Conservation (phyloP, 1,140 invertebrate genomes). For the Procambarus virginalis region DNA sequence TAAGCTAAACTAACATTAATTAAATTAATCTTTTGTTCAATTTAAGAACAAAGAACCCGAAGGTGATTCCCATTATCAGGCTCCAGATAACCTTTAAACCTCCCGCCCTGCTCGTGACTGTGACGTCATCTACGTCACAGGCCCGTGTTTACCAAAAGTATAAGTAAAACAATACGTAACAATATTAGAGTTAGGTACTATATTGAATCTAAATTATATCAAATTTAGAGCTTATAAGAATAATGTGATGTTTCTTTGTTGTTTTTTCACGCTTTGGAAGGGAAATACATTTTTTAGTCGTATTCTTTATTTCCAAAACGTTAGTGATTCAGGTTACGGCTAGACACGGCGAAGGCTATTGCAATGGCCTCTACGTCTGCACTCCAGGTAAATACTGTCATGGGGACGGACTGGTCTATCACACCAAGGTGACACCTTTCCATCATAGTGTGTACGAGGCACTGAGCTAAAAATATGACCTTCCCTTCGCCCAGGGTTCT, state of each 20-base stretch:
- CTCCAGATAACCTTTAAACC: background rate
- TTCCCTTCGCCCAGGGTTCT: too few relatives aligned
- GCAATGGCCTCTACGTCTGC: slow-evolving; percentile 26
- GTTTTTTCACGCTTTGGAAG: too few relatives aligned
- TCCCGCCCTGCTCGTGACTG: slow-evolving; percentile 23
- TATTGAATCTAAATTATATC: background rate
- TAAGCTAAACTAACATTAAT: too few relatives aligned
- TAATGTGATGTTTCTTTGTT: slow-evolving; percentile 8
- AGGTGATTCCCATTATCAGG: too few relatives aligned
- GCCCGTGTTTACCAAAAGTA: slow-evolving; percentile 42
- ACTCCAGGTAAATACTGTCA: slow-evolving; percentile 23
- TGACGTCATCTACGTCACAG: slow-evolving; percentile 30
- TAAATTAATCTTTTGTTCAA: too few relatives aligned
- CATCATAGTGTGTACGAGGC: too few relatives aligned
- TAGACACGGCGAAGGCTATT: background rate
- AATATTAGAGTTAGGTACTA: background rate
- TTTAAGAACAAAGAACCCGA: too few relatives aligned
- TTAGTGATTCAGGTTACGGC: background rate
- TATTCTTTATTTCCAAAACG: background rate
- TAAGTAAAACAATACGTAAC: slow-evolving; percentile 10
- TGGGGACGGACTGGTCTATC: too few relatives aligned
- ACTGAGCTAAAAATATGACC: too few relatives aligned
- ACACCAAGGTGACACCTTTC: too few relatives aligned
- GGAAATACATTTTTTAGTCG: too few relatives aligned
- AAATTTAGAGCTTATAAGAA: background rate